Conservation (phyloP, 2,797 vertebrate species). For the Sphaeramia orbicularis region DNA sequence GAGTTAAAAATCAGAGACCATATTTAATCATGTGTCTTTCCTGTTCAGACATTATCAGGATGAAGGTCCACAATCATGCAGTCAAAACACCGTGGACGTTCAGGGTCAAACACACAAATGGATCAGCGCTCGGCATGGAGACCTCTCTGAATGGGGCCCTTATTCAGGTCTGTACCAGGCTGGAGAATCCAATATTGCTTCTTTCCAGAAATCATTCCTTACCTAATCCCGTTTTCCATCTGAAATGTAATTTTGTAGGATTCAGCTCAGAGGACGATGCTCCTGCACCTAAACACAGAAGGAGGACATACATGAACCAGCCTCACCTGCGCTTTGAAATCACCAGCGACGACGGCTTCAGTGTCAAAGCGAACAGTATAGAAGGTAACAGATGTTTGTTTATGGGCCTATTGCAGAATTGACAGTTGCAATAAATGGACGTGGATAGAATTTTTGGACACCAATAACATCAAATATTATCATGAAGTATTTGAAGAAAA, state of each 20-base stretch:
- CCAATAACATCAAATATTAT: too few relatives aligned
- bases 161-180: constrained; percentile 78
- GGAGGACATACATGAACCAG: constrained; percentile 81
- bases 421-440: too few relatives aligned
- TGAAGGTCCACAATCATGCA: constrained; percentile 3
- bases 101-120: constrained; percentile 69
- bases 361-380: constrained; percentile 90
- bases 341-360: constrained; percentile 93
- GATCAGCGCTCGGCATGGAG: constrained; percentile 77
- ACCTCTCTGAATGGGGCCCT: constrained; percentile 83
- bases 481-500: too few relatives aligned
- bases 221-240: neutral
- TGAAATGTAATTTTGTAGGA: constrained; percentile 60
- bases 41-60: constrained; percentile 42
- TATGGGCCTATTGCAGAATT: neutral
- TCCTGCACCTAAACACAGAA: constrained; percentile 80
- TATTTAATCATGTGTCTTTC: neutral
- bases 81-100: constrained; percentile 9
- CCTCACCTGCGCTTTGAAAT: constrained; percentile 92
- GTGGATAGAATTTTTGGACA: too few relatives aligned
- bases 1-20: too few relatives aligned
- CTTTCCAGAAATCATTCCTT: neutral
- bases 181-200: neutral
- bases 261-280: constrained; percentile 91
- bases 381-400: constrained; percentile 81